Base-by-base conservation (phyloP, 2,888 invertebrate species). In the Thyatira batis region DNA sequence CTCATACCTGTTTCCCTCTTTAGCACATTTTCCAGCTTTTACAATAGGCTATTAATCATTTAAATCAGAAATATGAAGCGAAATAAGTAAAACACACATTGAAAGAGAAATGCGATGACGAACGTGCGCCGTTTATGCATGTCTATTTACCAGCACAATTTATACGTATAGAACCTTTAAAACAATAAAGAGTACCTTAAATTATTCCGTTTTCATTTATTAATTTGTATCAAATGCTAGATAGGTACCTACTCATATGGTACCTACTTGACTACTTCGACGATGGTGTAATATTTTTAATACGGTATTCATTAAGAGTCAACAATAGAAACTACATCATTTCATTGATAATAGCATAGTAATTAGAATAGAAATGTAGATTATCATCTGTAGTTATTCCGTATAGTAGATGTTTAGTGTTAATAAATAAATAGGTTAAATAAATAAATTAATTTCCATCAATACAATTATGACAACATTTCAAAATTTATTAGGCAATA, bases 1-100 rank as follows among this genome's bases (percentile, higher is more conserved):
- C 71, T 67, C 57, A 69, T 57, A 71, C 69, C 72, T 62, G 62
- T 64, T 57, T 63, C 71, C 71, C 67, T 51, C 67, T 70, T 71
- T 68, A 63, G 52, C 61, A 55, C 65, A 58, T 56, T 58, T 45
- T 59, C 61, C 61, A 57, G 55, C 52, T 23, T 20, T 39, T 45
- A 33, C 20, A 23, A 46, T 17, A 49, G 51, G 57, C 57, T 59
- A 50, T 11, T 4, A 33, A 13, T 25, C 13, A 13, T 46, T 46
- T 25, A 13, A 5, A 23, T 27, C 13, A 25, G 9, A 23, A 20
- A 5, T 20, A 10, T 17, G 5, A 39, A 8, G 17, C 17, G 17
- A 17, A 39, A 39, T 39, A 11, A n/a, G n/a, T 39, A 17, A 39
- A 3, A 39, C 8, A 39, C 13, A 17, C 17, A 17, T 8, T 39